Conservation (phyloP, 1,140 invertebrate genomes). For the Anoplophora glabripennis region DNA sequence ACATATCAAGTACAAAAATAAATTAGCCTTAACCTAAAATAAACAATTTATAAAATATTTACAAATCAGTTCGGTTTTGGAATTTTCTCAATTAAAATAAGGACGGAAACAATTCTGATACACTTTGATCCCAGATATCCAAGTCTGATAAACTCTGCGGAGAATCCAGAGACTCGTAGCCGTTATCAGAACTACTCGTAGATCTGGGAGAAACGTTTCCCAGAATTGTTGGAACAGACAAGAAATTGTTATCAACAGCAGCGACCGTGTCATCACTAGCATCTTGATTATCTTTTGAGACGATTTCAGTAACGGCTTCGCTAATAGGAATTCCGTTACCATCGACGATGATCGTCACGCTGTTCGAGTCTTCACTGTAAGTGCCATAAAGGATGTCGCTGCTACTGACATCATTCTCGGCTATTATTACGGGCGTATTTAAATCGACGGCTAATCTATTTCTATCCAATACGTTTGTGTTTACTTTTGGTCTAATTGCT, state of each 20-base stretch:
- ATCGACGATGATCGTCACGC: slow-evolving; percentile 67
- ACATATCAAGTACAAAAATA: slow-evolving; percentile 12
- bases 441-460: background rate
- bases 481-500: slow-evolving; percentile 38
- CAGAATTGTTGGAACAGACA: background rate
- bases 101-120: slow-evolving; percentile 46
- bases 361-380: slow-evolving; percentile 68
- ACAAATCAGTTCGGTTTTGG: background rate
- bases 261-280: no score
- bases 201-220: slow-evolving; percentile 18
- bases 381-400: slow-evolving; percentile 60
- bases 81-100: slow-evolving; percentile 33
- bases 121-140: slow-evolving; percentile 41
- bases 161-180: slow-evolving; percentile 47
- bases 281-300: background rate
- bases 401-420: slow-evolving; percentile 16
- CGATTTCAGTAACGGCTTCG: slow-evolving; percentile 50
- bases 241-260: no score
- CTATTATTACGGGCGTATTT: slow-evolving; percentile 11
- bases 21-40: slow-evolving; percentile 1
- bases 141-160: slow-evolving; percentile 37
- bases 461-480: background rate
- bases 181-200: slow-evolving; percentile 40
- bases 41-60: slow-evolving; percentile 1
- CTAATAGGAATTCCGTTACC: slow-evolving; percentile 55